Evolutionary conservation across 2,888 invertebrate genomes (phyloP), one percentile per base, ranked within the genome.

Genomic region (Incurvaria masculella): DNA sequence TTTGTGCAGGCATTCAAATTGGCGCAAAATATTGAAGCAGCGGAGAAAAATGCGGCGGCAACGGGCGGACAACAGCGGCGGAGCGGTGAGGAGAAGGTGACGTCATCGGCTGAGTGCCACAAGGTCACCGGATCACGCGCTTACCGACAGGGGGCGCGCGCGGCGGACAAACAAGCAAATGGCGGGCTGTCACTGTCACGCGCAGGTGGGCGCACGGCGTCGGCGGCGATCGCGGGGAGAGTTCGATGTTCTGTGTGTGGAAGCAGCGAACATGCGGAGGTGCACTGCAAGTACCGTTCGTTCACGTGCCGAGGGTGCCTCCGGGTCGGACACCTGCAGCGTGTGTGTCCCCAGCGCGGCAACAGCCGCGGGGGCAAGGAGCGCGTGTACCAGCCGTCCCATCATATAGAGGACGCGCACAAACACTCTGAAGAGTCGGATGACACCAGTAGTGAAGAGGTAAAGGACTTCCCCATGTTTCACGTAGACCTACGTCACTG

Each of bases 21-120:
- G 20, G 48, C 48, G 5, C 10, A 19, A 3, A 18, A 18, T 2
- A 14, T 48, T 44, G 56, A 56, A 23, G 46, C 53, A 8, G 52
- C 55, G 5, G 52, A 53, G 33, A 42, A 46, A 10, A 42, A 54
- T 20, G 51, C 56, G 2, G 56, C 53, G 3, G 33, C 8, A n/a
- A 33, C 14, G 14, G 14, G 40, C 8, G 14, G 48, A 53, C 1
- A 45, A 48, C 17, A 16, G 6, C 16, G 18, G 23, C 16, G 26
- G 33, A 14, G 33, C 33, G 33, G 33, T 33, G 33, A 33, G 14
- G 33, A 11, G 33, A 8, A 6, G 23, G 10, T n/a, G n/a, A n/a
- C n/a, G n/a, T n/a, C n/a, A n/a, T n/a, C 33, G 33, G 33, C 33
- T 8, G 33, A n/a, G 33, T 33, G 33, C 14, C 33, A 33, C 8